These are phyloP conservation scores for Hippocampus abdominalis DNA, from an alignment of 2,113 vertebrate genomes.

Conservation along the genomic window DNA sequence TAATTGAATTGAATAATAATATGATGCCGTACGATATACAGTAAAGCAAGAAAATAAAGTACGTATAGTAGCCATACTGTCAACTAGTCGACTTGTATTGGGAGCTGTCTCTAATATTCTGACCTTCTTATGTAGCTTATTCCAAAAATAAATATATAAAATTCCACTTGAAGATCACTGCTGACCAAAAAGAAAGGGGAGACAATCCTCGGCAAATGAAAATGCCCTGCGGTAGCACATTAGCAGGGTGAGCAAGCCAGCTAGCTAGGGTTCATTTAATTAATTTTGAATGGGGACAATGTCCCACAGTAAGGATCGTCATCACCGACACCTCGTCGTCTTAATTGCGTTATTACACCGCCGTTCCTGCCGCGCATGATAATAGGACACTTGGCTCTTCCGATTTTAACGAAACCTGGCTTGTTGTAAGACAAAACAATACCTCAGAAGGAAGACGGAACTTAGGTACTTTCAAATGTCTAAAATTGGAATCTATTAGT, in stretches of 20 bases:
- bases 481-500: slow-evolving; percentile 27
- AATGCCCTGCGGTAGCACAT: slow-evolving; percentile 56
- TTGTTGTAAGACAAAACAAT: slow-evolving; percentile 20
- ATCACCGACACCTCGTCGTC: slow-evolving; percentile 54
- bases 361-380: slow-evolving; percentile 49
- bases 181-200: slow-evolving; percentile 27
- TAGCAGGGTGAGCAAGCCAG: slow-evolving; percentile 46
- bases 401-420: slow-evolving; percentile 12
- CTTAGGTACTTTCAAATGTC: slow-evolving; percentile 15
- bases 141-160: not conserved
- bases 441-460: too few relatives aligned
- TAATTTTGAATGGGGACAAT: slow-evolving; percentile 66
- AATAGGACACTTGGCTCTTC: slow-evolving; percentile 36
- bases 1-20: too few relatives aligned
- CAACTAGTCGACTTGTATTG: not conserved
- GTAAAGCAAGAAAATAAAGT: not conserved
- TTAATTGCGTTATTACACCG: slow-evolving; percentile 63
- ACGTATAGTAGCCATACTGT: not conserved
- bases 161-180: slow-evolving; percentile 34
- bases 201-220: slow-evolving; percentile 56
- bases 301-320: slow-evolving; percentile 63
- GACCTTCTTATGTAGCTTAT: not conserved
- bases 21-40: not conserved
- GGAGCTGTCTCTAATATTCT: not conserved
- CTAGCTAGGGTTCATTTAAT: slow-evolving; percentile 62